Conservation (phyloP, 2,888 invertebrate species). For the Rhynchonema sp. region DNA sequence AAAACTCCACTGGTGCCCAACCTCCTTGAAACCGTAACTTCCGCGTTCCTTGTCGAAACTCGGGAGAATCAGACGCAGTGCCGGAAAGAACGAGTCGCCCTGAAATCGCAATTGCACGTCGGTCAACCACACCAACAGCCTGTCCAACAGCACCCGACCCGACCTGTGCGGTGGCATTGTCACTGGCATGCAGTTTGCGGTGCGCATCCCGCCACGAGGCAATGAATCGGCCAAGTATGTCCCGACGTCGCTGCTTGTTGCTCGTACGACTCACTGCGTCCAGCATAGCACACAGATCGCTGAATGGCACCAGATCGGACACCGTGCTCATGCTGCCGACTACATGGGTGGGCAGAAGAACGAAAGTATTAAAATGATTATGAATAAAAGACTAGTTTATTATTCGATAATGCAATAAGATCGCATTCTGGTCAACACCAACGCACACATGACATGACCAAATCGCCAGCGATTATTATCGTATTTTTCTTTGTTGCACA, state of each 20-base stretch:
- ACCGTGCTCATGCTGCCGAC: neutral
- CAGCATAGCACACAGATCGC: neutral
- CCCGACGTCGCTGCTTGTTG: neutral
- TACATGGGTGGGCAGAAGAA: too few relatives aligned
- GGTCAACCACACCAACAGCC: neutral
- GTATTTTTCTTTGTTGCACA: too few relatives aligned
- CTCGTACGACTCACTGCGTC: neutral
- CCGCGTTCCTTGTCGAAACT: constrained; percentile 54
- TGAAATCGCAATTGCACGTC: neutral
- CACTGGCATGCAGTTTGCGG: neutral
- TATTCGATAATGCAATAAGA: too few relatives aligned
- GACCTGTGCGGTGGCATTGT: neutral
- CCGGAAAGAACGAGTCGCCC: constrained; percentile 41
- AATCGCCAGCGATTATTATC: too few relatives aligned
- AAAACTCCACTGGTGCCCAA: too few relatives aligned
- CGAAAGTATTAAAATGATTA: too few relatives aligned
- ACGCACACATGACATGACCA: too few relatives aligned
- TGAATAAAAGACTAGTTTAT: too few relatives aligned
- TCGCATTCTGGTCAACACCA: too few relatives aligned
- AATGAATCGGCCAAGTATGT: neutral
- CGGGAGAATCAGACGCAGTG: constrained; percentile 58
- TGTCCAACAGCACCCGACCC: neutral
- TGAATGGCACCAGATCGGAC: neutral
- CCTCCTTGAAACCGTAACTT: constrained; percentile 61
- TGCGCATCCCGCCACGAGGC: neutral